phyloP scores from a whole-genome alignment of 2,797 vertebrate genomes.

The Rhabdomys pumilio region DNA sequence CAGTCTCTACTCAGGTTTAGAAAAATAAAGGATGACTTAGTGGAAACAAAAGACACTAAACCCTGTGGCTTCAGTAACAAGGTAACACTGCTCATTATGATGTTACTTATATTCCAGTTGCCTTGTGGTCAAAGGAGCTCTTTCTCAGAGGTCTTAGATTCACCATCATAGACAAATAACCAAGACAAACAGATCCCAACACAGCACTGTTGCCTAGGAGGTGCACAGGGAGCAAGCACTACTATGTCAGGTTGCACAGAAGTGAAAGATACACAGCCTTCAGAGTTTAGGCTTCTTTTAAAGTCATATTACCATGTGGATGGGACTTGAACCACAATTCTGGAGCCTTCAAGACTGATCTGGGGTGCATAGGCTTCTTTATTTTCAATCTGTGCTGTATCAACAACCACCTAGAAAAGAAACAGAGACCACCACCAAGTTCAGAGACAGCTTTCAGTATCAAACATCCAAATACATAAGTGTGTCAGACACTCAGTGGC shows the following conservation, averaged over 20 bases:
- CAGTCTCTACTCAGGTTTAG: constrained; percentile 29
- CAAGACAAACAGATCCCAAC: background rate
- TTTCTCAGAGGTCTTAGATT: constrained; percentile 27
- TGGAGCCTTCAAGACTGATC: constrained; percentile 97
- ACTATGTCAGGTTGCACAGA: background rate
- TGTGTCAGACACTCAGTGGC: background rate
- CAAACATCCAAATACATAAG: constrained; percentile 4
- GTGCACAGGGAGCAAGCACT: background rate
- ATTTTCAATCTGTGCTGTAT: constrained; percentile 99
- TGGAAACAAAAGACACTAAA: background rate
- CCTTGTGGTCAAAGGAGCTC: background rate
- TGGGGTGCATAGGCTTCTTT: constrained; percentile 99
- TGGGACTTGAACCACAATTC: constrained; percentile 98
- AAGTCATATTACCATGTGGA: constrained; percentile 95
- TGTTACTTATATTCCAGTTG: background rate
- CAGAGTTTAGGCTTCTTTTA: constrained; percentile 48
- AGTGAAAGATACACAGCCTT: constrained; percentile 41
- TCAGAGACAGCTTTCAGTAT: constrained; percentile 46
- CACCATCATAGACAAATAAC: background rate
- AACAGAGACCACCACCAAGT: constrained; percentile 64
- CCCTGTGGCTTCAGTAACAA: constrained; percentile 37
- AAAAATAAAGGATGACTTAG: background rate
- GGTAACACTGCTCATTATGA: background rate
- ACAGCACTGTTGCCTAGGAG: background rate
- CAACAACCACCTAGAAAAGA: constrained; percentile 96